phyloP scores from a whole-genome alignment of 2,113 vertebrate genomes.

The Cairina moschata region DNA sequence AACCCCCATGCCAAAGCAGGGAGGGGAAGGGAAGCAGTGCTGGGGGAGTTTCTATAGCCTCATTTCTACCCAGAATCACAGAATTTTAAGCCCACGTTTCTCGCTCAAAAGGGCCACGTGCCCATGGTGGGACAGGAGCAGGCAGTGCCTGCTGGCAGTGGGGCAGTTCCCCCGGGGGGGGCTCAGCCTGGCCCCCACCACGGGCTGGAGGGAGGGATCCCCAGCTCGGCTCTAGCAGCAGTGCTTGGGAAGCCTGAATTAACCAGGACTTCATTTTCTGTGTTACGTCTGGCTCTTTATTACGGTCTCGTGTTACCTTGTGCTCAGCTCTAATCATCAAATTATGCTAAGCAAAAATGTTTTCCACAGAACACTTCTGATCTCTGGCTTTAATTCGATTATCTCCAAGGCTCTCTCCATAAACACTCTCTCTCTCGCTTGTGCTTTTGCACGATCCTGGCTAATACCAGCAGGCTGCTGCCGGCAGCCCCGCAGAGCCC shows the following conservation, averaged over 20 bases:
- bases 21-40: neutral
- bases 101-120: neutral
- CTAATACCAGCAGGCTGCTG: neutral
- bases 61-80: neutral
- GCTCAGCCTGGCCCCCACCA: neutral
- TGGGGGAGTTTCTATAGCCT: rapidly evolving
- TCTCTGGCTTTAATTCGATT: neutral
- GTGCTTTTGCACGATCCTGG: neutral
- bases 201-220: neutral
- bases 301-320: neutral
- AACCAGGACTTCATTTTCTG: too few relatives aligned
- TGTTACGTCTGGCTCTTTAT: neutral
- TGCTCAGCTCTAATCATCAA: neutral
- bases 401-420: neutral
- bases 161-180: neutral
- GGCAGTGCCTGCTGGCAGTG: neutral
- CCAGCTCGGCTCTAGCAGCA: neutral
- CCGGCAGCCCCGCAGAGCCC: neutral
- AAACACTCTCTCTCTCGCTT: neutral
- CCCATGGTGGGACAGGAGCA: rapidly evolving
- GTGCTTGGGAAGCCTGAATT: neutral
- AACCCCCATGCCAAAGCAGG: rapidly evolving
- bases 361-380: neutral
- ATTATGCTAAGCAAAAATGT: neutral
- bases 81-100: neutral